Percentiles rank a stretch among this genome's conserved stretches.
phyloP scores from a whole-genome alignment of 2,113 vertebrate genomes.

The Gopherus flavomarginatus region DNA sequence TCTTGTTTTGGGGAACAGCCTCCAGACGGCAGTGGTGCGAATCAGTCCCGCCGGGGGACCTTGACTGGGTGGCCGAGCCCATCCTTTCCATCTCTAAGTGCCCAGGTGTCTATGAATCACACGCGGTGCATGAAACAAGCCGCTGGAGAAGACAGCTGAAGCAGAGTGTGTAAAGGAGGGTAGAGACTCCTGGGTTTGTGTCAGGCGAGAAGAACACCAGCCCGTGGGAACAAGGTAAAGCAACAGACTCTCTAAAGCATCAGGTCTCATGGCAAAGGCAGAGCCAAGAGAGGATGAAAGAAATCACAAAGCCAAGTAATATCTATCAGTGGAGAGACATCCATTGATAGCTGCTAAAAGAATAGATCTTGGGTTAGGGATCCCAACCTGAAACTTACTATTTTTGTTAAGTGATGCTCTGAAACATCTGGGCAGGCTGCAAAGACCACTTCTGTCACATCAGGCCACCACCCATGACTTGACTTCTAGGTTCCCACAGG shows the following conservation, averaged over 20 bases:
- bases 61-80: background rate
- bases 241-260: background rate
- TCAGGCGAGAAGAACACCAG: background rate
- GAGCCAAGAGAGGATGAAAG: background rate
- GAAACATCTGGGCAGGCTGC: background rate
- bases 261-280: background rate
- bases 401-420: background rate
- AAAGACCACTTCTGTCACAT: background rate
- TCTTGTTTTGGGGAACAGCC: background rate
- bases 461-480: background rate
- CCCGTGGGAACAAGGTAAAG: background rate
- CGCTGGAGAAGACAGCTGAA: background rate
- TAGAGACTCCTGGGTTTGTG: background rate
- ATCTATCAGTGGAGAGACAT: background rate
- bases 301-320: background rate
- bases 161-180: rapidly evolving
- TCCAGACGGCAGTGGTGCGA: background rate
- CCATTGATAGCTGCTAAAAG: background rate
- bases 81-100: background rate
- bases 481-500: background rate
- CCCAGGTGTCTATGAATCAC: background rate
- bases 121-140: rapidly evolving
- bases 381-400: background rate
- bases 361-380: background rate
- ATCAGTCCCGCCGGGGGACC: background rate